phyloP scores from a whole-genome alignment of 2,797 vertebrate genomes.

The Mormyrus hasselquistii region DNA sequence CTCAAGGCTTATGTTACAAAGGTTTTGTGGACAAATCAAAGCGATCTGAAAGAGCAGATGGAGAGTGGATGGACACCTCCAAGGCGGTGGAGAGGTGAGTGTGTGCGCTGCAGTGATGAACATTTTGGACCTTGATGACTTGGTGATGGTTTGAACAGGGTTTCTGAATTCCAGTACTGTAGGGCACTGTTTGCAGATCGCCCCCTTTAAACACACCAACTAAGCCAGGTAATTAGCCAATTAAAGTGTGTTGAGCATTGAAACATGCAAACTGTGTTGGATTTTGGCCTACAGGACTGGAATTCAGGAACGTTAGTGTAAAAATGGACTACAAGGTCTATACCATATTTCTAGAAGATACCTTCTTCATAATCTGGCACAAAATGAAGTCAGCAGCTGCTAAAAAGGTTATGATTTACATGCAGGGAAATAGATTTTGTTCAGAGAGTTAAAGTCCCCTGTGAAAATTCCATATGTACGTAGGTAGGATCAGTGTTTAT shows the following conservation, averaged over 20 bases:
- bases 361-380: neutral
- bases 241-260: neutral
- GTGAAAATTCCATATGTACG: neutral
- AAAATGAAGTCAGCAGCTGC: neutral
- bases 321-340: neutral
- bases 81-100: neutral
- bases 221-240: neutral
- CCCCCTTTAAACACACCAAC: neutral
- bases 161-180: neutral
- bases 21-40: too few species aligned
- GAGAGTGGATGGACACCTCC: neutral
- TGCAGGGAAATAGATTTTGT: too few species aligned
- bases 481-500: neutral
- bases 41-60: neutral
- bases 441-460: neutral
- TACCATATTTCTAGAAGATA: neutral
- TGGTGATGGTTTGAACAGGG: neutral
- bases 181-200: neutral
- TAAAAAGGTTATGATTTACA: neutral
- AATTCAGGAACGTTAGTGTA: neutral
- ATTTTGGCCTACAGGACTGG: neutral
- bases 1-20: neutral
- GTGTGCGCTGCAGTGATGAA: too few species aligned
- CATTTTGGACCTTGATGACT: too few species aligned
- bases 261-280: neutral